These are phyloP conservation scores for Cebus imitator DNA, from an alignment of 2,113 vertebrate species.

Conservation along the genomic window DNA sequence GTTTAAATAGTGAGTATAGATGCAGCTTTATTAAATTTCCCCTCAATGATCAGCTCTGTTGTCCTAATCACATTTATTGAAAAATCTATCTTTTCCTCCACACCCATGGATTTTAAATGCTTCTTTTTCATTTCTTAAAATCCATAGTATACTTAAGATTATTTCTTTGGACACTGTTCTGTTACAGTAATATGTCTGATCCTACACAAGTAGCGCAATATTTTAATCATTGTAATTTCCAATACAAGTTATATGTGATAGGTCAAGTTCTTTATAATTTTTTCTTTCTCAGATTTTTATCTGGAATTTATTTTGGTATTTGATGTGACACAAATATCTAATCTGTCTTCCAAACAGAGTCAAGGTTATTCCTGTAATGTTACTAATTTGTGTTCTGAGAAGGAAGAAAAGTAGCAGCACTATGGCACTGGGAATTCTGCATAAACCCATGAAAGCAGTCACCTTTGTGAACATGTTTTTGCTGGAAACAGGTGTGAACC, in stretches of 20 bases:
- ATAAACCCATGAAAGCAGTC: neutral
- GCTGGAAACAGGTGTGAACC: slow-evolving; percentile 4
- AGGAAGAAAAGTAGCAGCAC: neutral
- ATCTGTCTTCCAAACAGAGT: neutral
- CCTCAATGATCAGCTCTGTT: neutral
- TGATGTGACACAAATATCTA: neutral
- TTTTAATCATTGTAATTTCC: slow-evolving; percentile 17
- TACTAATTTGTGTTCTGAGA: neutral
- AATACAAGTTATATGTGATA: neutral
- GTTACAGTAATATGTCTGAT: neutral
- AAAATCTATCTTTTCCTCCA: neutral
- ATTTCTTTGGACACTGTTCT: neutral
- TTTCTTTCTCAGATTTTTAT: slow-evolving; percentile 19
- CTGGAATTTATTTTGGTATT: slow-evolving; percentile 10
- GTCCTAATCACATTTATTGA: neutral
- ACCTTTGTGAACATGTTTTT: slow-evolving; percentile 37
- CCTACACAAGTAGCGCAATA: neutral
- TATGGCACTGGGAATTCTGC: neutral
- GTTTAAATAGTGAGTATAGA: neutral
- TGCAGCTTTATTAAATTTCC: slow-evolving; percentile 35
- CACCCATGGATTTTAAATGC: neutral
- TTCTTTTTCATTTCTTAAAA: slow-evolving; percentile 23
- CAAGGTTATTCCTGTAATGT: neutral
- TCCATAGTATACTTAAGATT: neutral
- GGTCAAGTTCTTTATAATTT: neutral